A percentile compares a stretch with the other conserved stretches of the same genome.
Conservation (phyloP, 2,888 invertebrate genomes). For the Ditula angustiorana region DNA sequence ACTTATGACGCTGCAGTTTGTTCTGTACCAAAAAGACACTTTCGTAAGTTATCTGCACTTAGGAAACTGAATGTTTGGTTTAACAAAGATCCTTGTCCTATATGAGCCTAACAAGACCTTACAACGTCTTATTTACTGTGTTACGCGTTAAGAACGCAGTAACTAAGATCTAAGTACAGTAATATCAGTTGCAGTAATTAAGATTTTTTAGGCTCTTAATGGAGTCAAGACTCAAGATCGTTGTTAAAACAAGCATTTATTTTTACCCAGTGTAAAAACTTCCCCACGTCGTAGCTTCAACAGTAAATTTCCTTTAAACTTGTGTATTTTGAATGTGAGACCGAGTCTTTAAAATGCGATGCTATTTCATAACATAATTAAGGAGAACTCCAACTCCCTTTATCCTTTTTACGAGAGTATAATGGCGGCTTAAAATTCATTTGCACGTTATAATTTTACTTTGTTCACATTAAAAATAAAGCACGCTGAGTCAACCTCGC, state of each 20-base stretch:
- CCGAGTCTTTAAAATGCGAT: not conserved
- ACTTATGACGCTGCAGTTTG: conserved; percentile 19
- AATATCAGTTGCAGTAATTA: too few species aligned
- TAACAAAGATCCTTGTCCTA: too few species aligned
- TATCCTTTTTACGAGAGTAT: conserved; percentile 6
- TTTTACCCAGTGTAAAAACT: too few species aligned
- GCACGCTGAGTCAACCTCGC: not conserved
- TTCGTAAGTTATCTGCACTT: conserved; percentile 13
- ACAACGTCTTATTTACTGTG: too few species aligned
- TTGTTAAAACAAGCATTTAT: too few species aligned
- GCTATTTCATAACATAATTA: conserved; percentile 1
- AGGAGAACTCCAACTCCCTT: not conserved
- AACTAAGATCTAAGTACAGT: too few species aligned
- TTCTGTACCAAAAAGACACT: conserved; percentile 4
- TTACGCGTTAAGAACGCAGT: too few species aligned
- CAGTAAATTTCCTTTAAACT: not conserved
- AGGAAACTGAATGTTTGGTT: too few species aligned
- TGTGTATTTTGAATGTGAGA: not conserved
- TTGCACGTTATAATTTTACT: conserved; percentile 8
- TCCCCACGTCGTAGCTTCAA: not conserved
- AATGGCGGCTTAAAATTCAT: conserved; percentile 13
- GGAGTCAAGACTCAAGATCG: too few species aligned
- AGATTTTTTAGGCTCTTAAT: too few species aligned
- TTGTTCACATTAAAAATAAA: conserved; percentile 11
- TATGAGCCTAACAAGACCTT: too few species aligned